phyloP scores from a whole-genome alignment of 2,797 vertebrate species.

The Darevskia mixta region DNA sequence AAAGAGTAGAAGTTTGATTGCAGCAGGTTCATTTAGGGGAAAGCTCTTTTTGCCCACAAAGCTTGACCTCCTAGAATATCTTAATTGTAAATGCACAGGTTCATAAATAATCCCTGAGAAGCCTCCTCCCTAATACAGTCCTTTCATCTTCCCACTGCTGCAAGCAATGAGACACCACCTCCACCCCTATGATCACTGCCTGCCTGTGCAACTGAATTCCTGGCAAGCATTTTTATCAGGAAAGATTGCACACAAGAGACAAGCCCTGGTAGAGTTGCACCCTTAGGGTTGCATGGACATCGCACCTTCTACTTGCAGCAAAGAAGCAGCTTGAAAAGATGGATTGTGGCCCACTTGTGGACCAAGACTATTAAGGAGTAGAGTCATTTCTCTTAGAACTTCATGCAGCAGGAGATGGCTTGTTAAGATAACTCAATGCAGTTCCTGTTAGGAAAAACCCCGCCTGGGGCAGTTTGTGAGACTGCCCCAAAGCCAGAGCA shows the following conservation, averaged over 20 bases:
- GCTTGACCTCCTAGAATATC: not conserved
- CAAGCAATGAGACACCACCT: not conserved
- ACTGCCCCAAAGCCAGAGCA: too few relatives aligned
- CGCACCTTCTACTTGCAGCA: not conserved
- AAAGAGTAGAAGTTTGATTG: not conserved
- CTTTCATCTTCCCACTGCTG: not conserved
- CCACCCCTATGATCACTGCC: not conserved
- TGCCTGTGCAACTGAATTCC: not conserved
- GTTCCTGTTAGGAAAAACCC: too few relatives aligned
- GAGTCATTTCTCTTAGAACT: not conserved
- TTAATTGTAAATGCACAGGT: not conserved
- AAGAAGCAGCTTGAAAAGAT: not conserved
- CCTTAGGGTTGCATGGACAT: not conserved
- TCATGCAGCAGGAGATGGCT: not conserved
- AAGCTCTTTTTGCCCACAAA: not conserved
- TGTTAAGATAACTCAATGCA: too few relatives aligned
- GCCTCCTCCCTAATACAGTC: not conserved
- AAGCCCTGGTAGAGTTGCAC: not conserved
- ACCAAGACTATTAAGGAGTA: not conserved
- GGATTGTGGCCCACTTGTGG: not conserved
- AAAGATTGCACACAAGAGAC: not conserved
- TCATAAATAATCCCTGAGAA: not conserved
- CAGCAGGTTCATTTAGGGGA: not conserved
- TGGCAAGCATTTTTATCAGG: not conserved
- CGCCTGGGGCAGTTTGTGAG: too few relatives aligned